Percentiles rank a stretch among this genome's conserved stretches.
phyloP scores from a whole-genome alignment of 2,113 vertebrate species.

The Rhombomys opimus region DNA sequence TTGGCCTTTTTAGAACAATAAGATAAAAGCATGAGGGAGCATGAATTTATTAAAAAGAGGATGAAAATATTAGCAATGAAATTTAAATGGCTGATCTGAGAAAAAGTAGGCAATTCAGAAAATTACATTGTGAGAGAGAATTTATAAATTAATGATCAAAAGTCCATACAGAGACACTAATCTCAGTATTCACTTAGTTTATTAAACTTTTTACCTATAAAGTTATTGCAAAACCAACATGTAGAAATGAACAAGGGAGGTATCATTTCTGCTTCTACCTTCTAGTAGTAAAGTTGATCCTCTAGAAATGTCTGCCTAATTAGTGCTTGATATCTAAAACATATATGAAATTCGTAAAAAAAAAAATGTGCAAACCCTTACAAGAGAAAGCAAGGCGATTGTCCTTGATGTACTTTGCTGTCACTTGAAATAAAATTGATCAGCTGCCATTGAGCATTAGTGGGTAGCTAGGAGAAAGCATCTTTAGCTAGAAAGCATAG shows the following conservation, averaged over 20 bases:
- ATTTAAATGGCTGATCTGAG: neutral
- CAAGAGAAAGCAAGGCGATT: neutral
- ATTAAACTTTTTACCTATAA: neutral
- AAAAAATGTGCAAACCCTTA: neutral
- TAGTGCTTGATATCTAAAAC: neutral
- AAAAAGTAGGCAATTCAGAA: neutral
- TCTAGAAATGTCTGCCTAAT: neutral
- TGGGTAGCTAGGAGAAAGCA: neutral
- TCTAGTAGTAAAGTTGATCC: neutral
- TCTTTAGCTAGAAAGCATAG: neutral
- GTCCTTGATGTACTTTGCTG: neutral
- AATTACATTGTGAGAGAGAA: neutral
- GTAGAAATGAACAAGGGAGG: neutral
- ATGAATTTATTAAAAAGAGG: conserved; percentile 13
- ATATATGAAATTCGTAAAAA: neutral
- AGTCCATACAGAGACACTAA: neutral
- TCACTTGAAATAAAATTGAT: neutral
- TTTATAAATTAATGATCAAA: neutral
- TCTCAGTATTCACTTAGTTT: neutral
- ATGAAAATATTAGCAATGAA: neutral
- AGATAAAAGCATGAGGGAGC: neutral
- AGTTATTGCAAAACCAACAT: neutral
- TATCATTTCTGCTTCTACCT: neutral
- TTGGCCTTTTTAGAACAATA: neutral
- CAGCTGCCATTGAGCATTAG: neutral